phyloP scores from a whole-genome alignment of 2,113 vertebrate genomes.

The Chelonoidis abingdonii region DNA sequence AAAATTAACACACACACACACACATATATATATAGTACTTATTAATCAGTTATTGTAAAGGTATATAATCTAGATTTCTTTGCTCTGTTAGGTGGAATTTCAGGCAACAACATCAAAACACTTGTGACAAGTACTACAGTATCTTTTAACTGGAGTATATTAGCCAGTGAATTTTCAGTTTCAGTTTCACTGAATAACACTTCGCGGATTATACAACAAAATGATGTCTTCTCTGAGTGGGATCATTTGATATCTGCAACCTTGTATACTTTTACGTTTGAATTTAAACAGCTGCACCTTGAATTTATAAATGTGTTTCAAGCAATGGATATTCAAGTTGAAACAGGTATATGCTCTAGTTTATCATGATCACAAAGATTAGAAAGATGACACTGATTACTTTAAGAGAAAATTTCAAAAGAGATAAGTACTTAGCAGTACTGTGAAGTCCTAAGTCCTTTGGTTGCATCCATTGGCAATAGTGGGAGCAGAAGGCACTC shows the following conservation, averaged over 20 bases:
- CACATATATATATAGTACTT: background rate
- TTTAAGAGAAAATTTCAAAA: background rate
- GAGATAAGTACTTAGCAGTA: background rate
- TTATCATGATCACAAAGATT: background rate
- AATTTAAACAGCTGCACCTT: conserved; percentile 76
- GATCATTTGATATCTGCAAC: conserved; percentile 80
- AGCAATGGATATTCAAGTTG: conserved; percentile 75
- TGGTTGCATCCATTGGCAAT: background rate
- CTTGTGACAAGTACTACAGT: conserved; percentile 80
- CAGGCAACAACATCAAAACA: conserved; percentile 63
- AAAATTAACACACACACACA: background rate
- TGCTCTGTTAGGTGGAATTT: conserved; percentile 71
- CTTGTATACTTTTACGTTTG: conserved; percentile 76
- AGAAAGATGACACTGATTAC: background rate
- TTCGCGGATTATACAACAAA: conserved; percentile 55
- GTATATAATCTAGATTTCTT: background rate
- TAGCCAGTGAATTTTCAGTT: conserved; percentile 60
- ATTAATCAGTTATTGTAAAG: conserved; percentile 14
- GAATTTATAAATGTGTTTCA: conserved; percentile 81
- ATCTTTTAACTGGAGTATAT: conserved; percentile 81
- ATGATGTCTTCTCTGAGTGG: conserved; percentile 70
- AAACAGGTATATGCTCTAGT: conserved; percentile 83
- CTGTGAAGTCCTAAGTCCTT: fast-evolving
- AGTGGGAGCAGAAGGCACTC: background rate
- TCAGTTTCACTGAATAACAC: conserved; percentile 72